Evolutionary conservation across 2,113 vertebrate species (phyloP), one percentile per base, ranked within the genome.

Genomic region (Glaucomys volans): DNA sequence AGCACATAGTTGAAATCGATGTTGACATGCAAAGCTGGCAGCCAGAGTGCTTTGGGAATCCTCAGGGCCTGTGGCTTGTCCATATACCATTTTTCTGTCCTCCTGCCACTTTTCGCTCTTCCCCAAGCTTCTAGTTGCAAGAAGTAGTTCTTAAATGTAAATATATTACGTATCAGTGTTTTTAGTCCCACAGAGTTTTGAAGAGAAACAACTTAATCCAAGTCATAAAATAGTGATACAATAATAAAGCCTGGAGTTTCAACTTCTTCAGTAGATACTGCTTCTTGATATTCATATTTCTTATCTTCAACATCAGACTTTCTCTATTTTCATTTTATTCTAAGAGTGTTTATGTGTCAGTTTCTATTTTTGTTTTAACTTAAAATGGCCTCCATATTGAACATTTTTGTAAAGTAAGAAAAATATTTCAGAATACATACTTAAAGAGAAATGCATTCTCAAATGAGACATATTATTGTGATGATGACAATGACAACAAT

Each of bases 61-160:
- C 62, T 24, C 44, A 3, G 11, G 57, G 22, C 26, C 11, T 50
- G 18, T 2, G 11, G 64, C 28, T 13, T 5, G 11, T 20, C 50
- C 30, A 4, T 28, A 4, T 1, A 13, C 35, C 10, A 4, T 24
- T 47, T 32, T 17, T 66, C 66, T 57, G 5, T 5, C 80, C 35
- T 82, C 22, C 37, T 42, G 4, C 6, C 16, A 2, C 35, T n/a
- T 44, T 50, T 14, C n/a, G 28, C 28, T 50, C 50, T n/a, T n/a
- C 12, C 42, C 67, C 57, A 24, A 54, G 57, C 67, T 80, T 74
- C n/a, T 13, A 71, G 4, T 26, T 82, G 40, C 9, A 75, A 67
- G 44, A 93, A 24, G 12, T 81, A 24, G 12, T 71, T 94, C 74
- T 89, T 91, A 59, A 64, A 76, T 87, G 83, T 72, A 75, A 88